Percentiles rank a stretch among this genome's conserved stretches.
These are phyloP conservation scores for Rattus norvegicus DNA, from an alignment of 2,113 vertebrate species.

Conservation along the genomic window GRCr8 NC_086037.1:35846501-35847000, in stretches of 20 bases:
- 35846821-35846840: neutral
- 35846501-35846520: neutral
- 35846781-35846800: constrained; percentile 20
- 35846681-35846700: neutral
- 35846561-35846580: neutral
- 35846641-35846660: neutral
- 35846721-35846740: neutral
- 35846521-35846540: neutral
- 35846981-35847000: constrained; percentile 52
- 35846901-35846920: neutral
- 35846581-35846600: neutral
- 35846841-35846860: neutral
- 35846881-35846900: neutral
- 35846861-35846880: neutral
- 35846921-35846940: constrained; percentile 54
- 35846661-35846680: neutral
- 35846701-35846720: constrained; percentile 14
- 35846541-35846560: neutral
- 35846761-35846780: constrained; percentile 16
- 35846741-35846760: neutral
- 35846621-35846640: neutral
- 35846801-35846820: neutral
- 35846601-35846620: neutral
- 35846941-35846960: constrained; percentile 44
- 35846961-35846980: constrained; percentile 47